Evolutionary conservation across 2,888 invertebrate species (phyloP).

Genomic region (Sinelater perroti): DNA sequence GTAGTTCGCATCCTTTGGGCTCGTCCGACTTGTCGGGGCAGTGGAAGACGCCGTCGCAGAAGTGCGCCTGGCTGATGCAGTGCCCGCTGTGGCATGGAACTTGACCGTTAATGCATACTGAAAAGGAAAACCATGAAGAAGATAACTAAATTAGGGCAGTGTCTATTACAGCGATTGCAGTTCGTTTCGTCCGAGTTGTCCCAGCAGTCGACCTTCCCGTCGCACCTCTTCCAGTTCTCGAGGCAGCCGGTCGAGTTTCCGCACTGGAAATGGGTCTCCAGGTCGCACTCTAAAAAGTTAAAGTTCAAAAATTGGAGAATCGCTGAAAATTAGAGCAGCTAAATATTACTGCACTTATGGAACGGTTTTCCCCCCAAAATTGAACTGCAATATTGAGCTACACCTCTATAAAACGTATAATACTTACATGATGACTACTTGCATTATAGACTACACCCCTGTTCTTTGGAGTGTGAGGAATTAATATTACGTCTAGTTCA

Average conservation of each 20-base stretch:
- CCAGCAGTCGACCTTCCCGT: conserved; percentile 80
- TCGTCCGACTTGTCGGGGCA: conserved; percentile 81
- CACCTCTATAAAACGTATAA: too few species aligned
- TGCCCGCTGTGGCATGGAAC: conserved; percentile 67
- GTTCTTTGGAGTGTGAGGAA: too few species aligned
- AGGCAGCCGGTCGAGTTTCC: conserved; percentile 79
- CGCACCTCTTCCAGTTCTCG: conserved; percentile 72
- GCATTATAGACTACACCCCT: too few species aligned
- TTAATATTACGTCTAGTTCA: too few species aligned
- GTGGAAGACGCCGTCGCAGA: conserved; percentile 77
- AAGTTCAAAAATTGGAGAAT: too few species aligned
- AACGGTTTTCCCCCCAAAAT: too few species aligned
- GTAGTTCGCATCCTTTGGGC: conserved; percentile 25
- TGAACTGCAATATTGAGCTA: too few species aligned
- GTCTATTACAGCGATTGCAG: conserved; percentile 73
- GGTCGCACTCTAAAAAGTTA: conserved; percentile 74
- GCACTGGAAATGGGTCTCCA: conserved; percentile 75
- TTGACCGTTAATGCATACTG: conserved; percentile 44
- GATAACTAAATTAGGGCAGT: background rate
- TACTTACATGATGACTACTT: too few species aligned
- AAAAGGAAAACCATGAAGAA: conserved; percentile 24
- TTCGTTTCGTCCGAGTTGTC: conserved; percentile 78
- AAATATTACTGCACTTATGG: too few species aligned
- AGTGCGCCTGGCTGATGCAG: conserved; percentile 65
- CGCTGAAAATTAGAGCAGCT: too few species aligned